A percentile compares a stretch with the other conserved stretches of the same genome.
These are phyloP conservation scores for Piscicola geometra DNA, from an alignment of 2,888 invertebrate species.

Conservation along the genomic window DNA sequence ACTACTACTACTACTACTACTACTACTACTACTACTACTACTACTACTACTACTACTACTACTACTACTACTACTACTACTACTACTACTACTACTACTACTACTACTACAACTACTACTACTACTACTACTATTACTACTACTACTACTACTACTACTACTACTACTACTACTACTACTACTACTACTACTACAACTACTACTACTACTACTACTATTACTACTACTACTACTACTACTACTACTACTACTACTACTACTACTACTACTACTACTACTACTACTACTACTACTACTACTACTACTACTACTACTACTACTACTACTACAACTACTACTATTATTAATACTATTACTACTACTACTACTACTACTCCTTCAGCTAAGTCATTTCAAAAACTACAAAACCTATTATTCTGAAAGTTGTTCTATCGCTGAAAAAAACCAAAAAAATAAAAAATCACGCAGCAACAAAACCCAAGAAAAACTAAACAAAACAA, in stretches of 20 bases:
- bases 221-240: not conserved
- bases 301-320: not conserved
- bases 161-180: not conserved
- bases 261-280: slow-evolving; percentile 2
- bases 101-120: not conserved
- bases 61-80: not conserved
- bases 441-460: too few species aligned
- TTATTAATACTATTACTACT: not conserved
- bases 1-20: not conserved
- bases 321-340: not conserved
- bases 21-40: slow-evolving; percentile 4
- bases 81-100: slow-evolving; percentile 3
- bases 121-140: not conserved
- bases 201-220: slow-evolving; percentile 9
- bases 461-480: too few species aligned
- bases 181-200: not conserved
- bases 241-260: not conserved
- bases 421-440: too few species aligned
- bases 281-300: not conserved
- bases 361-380: too few species aligned
- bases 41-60: not conserved
- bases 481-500: too few species aligned
- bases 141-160: not conserved
- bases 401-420: too few species aligned
- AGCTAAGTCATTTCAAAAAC: too few species aligned